These are phyloP conservation scores for Crypturellus tataupa DNA, from an alignment of 2,797 vertebrate genomes.

Conservation along the genomic window DNA sequence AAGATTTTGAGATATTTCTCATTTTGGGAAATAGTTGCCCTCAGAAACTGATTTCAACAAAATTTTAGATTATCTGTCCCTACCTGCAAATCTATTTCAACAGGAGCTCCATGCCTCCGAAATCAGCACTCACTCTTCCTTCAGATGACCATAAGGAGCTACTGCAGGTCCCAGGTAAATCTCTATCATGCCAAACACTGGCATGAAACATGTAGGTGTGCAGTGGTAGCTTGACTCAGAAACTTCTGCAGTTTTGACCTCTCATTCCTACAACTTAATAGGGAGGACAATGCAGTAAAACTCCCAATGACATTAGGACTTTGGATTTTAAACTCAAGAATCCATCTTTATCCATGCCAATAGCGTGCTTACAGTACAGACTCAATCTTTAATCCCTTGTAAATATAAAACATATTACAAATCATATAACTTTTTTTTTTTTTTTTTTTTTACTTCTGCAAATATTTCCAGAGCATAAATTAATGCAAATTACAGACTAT, in stretches of 20 bases:
- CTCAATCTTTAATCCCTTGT: neutral
- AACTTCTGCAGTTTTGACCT: neutral
- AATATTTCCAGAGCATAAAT: neutral
- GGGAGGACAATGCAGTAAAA: neutral
- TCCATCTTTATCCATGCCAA: neutral
- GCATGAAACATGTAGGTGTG: too few species aligned
- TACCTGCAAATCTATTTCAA: neutral
- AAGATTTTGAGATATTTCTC: neutral
- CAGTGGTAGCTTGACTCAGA: neutral
- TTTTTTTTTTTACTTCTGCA: neutral
- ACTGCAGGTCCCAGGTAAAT: neutral
- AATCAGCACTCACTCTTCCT: neutral
- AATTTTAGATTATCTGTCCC: neutral
- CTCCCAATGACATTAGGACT: neutral
- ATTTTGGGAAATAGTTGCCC: neutral
- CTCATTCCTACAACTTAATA: neutral
- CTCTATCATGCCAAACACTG: neutral
- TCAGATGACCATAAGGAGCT: neutral
- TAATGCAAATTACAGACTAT: neutral
- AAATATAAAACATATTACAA: neutral
- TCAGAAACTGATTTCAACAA: neutral
- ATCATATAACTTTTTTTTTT: neutral
- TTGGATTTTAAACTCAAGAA: neutral
- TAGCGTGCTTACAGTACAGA: neutral
- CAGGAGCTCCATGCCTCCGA: fast-evolving